These are phyloP conservation scores for Drosophila leontia DNA, from an alignment of 1,140 invertebrate species.

Conservation along the genomic window DNA sequence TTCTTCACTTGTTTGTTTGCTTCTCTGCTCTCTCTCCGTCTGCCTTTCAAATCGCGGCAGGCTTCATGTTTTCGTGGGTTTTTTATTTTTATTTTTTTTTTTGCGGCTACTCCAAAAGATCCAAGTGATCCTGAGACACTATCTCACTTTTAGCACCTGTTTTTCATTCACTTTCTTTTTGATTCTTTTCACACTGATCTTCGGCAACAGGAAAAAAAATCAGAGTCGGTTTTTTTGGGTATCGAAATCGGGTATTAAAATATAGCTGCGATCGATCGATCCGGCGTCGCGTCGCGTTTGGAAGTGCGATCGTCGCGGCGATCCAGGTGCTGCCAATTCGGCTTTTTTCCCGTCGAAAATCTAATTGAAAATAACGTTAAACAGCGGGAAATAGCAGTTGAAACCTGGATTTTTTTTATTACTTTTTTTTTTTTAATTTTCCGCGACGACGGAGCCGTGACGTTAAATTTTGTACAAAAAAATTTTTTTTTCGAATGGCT, in stretches of 20 bases:
- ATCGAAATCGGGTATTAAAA: background rate
- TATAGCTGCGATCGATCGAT: slow-evolving; percentile 10
- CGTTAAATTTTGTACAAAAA: background rate
- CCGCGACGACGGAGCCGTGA: slow-evolving; percentile 1
- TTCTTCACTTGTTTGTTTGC: slow-evolving; percentile 54
- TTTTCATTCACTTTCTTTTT: slow-evolving; percentile 24
- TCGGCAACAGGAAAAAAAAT: slow-evolving; percentile 16
- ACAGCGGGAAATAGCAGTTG: background rate
- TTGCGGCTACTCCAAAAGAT: slow-evolving; percentile 16
- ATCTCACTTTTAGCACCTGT: slow-evolving; percentile 38
- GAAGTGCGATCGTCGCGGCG: slow-evolving; percentile 58
- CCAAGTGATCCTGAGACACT: background rate
- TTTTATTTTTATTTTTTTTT: background rate
- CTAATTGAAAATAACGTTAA: background rate
- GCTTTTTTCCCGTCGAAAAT: slow-evolving; percentile 1
- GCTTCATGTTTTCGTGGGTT: slow-evolving; percentile 34
- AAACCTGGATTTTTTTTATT: background rate
- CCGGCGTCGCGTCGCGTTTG: slow-evolving; percentile 29
- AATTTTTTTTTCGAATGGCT: background rate
- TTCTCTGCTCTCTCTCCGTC: slow-evolving; percentile 1
- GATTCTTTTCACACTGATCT: background rate
- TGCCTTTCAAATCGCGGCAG: slow-evolving; percentile 39
- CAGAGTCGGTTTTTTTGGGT: slow-evolving; percentile 6
- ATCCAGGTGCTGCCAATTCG: slow-evolving; percentile 50
- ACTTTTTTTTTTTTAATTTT: background rate